Evolutionary conservation across 2,113 vertebrate species (phyloP).

Genomic region (Spea multiplicata): DNA sequence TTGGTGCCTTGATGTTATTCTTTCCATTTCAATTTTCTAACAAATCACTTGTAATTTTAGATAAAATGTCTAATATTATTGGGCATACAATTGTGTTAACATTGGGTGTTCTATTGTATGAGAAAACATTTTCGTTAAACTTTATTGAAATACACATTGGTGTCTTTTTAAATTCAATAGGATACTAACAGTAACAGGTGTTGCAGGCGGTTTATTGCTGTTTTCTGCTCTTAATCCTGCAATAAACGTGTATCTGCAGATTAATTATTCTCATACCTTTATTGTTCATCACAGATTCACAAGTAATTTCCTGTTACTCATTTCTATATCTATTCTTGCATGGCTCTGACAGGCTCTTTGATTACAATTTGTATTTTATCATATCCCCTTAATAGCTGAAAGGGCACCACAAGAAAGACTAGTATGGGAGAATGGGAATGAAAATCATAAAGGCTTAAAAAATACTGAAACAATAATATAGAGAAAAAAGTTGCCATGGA

Average conservation of each 20-base stretch:
- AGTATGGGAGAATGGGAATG: background rate
- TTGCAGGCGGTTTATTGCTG: too few species aligned
- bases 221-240: background rate
- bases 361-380: constrained; percentile 26
- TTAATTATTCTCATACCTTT: constrained; percentile 22
- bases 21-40: too few species aligned
- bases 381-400: background rate
- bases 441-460: constrained; percentile 1
- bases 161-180: too few species aligned
- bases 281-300: constrained; percentile 21
- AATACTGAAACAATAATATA: background rate
- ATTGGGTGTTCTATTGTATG: too few species aligned
- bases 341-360: constrained; percentile 26
- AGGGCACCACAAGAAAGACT: background rate
- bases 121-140: too few species aligned
- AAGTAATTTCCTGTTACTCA: constrained; percentile 22
- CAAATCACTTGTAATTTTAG: too few species aligned
- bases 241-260: constrained; percentile 13
- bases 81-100: too few species aligned
- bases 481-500: constrained; percentile 1
- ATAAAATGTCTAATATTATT: too few species aligned
- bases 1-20: too few species aligned
- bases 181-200: too few species aligned
- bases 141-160: too few species aligned
- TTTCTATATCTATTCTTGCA: constrained; percentile 30